These are phyloP conservation scores for Cisticola juncidis DNA, from an alignment of 2,113 vertebrate genomes.

Conservation along the genomic window DNA sequence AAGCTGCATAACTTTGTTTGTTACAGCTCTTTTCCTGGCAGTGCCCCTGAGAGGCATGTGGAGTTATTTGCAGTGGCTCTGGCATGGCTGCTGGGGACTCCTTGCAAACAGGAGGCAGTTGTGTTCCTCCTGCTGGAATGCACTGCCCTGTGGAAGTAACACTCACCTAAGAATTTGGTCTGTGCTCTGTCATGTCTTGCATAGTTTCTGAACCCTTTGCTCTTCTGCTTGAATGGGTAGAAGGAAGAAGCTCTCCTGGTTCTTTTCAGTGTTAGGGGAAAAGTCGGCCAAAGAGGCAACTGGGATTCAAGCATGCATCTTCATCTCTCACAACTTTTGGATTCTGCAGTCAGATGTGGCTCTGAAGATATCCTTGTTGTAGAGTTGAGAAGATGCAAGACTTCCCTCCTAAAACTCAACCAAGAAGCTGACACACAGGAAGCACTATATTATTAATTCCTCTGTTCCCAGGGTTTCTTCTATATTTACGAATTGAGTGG, in stretches of 20 bases:
- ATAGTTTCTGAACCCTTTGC: slow-evolving; percentile 4
- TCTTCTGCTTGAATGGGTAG: background rate
- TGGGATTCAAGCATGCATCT: background rate
- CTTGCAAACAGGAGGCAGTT: background rate
- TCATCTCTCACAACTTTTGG: background rate
- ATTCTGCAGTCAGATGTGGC: background rate
- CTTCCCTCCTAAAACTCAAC: background rate
- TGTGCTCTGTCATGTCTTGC: background rate
- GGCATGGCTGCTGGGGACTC: background rate
- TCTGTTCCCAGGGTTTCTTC: background rate
- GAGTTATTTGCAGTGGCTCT: background rate
- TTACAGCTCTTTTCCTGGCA: background rate
- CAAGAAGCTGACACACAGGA: background rate
- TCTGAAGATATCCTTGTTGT: rapidly evolving
- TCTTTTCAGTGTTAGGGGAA: background rate
- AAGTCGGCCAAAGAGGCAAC: background rate
- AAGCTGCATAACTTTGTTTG: background rate
- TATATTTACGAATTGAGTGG: background rate
- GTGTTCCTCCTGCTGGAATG: background rate
- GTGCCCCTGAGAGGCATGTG: background rate
- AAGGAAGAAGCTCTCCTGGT: background rate
- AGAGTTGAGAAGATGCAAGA: background rate
- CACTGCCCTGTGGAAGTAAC: background rate
- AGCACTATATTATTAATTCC: background rate
- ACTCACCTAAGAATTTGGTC: background rate